Conservation (phyloP, 2,888 invertebrate genomes). For the Argyresthia albistria region DNA sequence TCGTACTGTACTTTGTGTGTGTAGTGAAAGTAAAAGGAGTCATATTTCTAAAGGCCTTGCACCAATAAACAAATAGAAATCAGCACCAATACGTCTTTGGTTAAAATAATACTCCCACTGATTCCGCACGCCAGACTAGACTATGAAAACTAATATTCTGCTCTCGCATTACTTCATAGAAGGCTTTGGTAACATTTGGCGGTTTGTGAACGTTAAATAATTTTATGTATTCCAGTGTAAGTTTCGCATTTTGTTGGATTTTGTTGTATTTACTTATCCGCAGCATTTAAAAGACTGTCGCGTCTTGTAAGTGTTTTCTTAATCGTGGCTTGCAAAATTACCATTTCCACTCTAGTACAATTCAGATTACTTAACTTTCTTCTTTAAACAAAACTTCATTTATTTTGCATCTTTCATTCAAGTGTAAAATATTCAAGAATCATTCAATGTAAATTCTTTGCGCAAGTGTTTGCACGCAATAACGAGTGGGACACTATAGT, state of each 20-base stretch:
- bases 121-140: constrained; percentile 33
- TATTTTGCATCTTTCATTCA: neutral
- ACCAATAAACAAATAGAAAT: constrained; percentile 53
- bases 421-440: constrained; percentile 11
- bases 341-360: too few species aligned
- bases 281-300: too few species aligned
- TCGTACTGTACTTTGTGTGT: constrained; percentile 4
- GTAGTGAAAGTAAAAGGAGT: constrained; percentile 39
- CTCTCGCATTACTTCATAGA: constrained; percentile 35
- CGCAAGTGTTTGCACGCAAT: constrained; percentile 17
- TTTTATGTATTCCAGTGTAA: too few species aligned
- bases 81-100: constrained; percentile 33
- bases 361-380: too few species aligned
- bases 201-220: too few species aligned
- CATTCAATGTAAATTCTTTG: constrained; percentile 21
- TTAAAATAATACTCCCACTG: constrained; percentile 16
- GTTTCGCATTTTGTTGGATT: too few species aligned
- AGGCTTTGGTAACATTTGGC: neutral
- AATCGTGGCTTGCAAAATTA: too few species aligned
- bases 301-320: too few species aligned
- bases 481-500: neutral
- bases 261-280: too few species aligned
- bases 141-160: constrained; percentile 48
- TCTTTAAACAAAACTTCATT: too few species aligned
- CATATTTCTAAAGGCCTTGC: constrained; percentile 39